phyloP scores from a whole-genome alignment of 2,888 invertebrate species.

The Nasonovia ribisnigri region DNA sequence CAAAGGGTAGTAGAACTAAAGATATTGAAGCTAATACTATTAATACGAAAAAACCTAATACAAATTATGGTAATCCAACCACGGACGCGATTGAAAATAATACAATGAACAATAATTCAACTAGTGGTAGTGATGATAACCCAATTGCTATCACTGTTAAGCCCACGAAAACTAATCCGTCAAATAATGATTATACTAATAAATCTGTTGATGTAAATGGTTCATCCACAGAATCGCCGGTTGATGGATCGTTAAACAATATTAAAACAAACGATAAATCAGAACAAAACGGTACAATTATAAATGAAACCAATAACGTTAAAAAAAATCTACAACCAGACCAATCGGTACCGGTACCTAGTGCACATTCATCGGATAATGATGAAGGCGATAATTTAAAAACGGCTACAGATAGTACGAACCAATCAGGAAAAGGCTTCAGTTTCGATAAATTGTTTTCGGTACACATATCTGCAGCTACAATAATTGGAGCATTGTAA shows the following conservation, averaged over 20 bases:
- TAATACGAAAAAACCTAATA: neutral
- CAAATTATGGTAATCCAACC: neutral
- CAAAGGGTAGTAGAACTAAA: neutral
- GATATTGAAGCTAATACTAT: neutral
- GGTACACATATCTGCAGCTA: neutral
- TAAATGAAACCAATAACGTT: neutral
- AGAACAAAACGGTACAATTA: neutral
- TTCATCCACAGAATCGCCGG: neutral
- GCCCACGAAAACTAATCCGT: no score
- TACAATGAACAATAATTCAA: neutral
- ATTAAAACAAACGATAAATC: neutral
- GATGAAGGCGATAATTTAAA: neutral
- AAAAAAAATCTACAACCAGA: neutral
- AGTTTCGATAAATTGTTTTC: neutral
- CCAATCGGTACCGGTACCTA: neutral
- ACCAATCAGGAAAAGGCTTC: neutral
- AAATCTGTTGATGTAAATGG: neutral
- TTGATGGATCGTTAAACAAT: no score
- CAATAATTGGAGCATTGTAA: slow-evolving; percentile 18
- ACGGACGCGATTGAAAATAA: neutral
- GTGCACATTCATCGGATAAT: neutral
- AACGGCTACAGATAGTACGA: neutral
- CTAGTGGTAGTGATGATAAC: neutral
- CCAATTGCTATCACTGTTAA: neutral
- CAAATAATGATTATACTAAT: neutral